Conservation (phyloP, 23 tunicate genomes). For the Halocynthia roretzi region DNA sequence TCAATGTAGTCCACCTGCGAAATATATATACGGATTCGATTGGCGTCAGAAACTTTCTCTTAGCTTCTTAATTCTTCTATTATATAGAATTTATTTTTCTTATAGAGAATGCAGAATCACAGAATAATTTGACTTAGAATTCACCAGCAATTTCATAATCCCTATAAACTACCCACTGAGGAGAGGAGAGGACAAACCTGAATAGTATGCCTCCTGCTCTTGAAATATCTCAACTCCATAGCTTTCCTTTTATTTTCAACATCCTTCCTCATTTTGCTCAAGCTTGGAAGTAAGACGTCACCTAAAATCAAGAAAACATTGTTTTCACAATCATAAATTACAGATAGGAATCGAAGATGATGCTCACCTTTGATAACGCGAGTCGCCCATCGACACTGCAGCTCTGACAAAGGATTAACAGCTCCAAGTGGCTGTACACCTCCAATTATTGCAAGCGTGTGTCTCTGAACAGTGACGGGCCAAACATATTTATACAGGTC, state of each 20-base stretch:
- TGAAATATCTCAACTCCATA: constrained; percentile 32
- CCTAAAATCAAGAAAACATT: constrained; percentile 9
- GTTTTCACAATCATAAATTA: not conserved
- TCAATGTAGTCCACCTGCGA: constrained; percentile 29
- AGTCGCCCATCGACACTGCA: constrained; percentile 63
- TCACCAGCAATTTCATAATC: not conserved
- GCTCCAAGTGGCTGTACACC: constrained; percentile 46
- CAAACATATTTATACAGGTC: constrained; percentile 40
- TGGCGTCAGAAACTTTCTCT: too few species aligned
- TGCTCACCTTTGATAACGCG: constrained; percentile 34
- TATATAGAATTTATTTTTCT: not conserved
- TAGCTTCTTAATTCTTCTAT: not conserved
- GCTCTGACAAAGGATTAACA: constrained; percentile 46
- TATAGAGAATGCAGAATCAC: not conserved
- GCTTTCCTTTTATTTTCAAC: constrained; percentile 15
- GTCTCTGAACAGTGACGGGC: constrained; percentile 20
- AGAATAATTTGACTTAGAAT: not conserved
- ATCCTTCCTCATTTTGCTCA: constrained; percentile 29
- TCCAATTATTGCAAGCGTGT: constrained; percentile 42
- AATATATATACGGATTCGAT: not conserved
- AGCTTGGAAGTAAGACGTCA: constrained; percentile 15
- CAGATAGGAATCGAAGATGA: not conserved
- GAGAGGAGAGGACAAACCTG: constrained; percentile 15
- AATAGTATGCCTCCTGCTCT: constrained; percentile 31
- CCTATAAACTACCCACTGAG: not conserved